These are phyloP conservation scores for Sebastes itinus DNA, from an alignment of 2,797 vertebrate species.

Conservation along the genomic window DNA sequence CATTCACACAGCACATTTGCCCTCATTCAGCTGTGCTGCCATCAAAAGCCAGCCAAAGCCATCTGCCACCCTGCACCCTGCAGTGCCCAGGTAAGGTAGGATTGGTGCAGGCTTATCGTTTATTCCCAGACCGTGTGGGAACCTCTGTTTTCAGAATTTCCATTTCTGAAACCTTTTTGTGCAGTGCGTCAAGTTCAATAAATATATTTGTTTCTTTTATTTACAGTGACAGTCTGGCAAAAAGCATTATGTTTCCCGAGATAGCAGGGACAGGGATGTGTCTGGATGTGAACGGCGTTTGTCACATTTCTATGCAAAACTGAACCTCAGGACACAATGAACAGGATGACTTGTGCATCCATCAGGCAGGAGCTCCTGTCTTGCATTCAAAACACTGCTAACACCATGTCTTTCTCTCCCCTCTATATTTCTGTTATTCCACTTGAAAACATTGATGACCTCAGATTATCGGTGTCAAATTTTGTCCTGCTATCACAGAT, in stretches of 20 bases:
- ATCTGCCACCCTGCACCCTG: conserved; percentile 43
- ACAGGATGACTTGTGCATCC: conserved; percentile 27
- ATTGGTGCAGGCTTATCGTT: conserved; percentile 46
- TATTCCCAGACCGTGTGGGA: conserved; percentile 28
- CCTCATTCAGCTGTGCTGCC: conserved; percentile 33
- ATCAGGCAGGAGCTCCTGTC: conserved; percentile 11
- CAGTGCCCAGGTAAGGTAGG: conserved; percentile 31
- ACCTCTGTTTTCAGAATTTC: conserved; percentile 14
- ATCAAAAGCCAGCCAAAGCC: conserved; percentile 39
- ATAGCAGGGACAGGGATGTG: background rate
- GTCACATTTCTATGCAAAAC: conserved; percentile 53
- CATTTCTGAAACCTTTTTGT: conserved; percentile 16
- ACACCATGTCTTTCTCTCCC: background rate
- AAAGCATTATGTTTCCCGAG: background rate
- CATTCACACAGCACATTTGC: conserved; percentile 36
- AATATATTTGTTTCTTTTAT: conserved; percentile 8
- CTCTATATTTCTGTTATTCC: background rate
- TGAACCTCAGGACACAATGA: conserved; percentile 47
- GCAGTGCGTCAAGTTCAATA: conserved; percentile 7
- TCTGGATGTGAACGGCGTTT: background rate
- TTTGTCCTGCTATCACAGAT: background rate
- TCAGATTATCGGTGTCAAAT: background rate
- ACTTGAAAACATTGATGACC: conserved; percentile 7
- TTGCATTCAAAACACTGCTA: conserved; percentile 41
- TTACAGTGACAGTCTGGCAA: conserved; percentile 5